Evolutionary conservation across 1,140 invertebrate genomes (phyloP).

Genomic region (Lordiphosa collinella): DNA sequence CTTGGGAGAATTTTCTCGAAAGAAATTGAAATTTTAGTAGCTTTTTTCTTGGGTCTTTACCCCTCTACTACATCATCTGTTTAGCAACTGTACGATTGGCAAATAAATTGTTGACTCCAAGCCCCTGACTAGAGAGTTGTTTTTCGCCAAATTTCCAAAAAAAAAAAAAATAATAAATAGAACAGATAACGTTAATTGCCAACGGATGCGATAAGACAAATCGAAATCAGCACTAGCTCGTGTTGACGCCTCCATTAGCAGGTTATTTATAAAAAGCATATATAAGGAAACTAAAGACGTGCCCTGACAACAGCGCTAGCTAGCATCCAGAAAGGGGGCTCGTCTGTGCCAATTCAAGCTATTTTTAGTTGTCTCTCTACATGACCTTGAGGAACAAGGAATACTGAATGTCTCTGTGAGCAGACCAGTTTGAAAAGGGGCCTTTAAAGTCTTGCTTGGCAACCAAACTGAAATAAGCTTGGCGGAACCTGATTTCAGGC

Average conservation of each 20-base stretch:
- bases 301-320: constrained; percentile 58
- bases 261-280: constrained; percentile 36
- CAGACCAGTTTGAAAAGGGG: too few relatives aligned
- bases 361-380: constrained; percentile 31
- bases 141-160: constrained; percentile 32
- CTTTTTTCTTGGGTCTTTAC: too few relatives aligned
- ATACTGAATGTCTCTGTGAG: too few relatives aligned
- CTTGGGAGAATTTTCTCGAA: too few relatives aligned
- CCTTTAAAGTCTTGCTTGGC: too few relatives aligned
- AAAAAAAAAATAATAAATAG: constrained; percentile 20
- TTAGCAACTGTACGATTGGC: constrained; percentile 45
- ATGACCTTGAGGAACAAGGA: constrained; percentile 20
- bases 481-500: too few relatives aligned
- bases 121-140: constrained; percentile 47
- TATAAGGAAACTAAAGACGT: constrained; percentile 20
- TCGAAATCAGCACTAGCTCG: constrained; percentile 31
- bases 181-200: constrained; percentile 69
- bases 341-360: constrained; percentile 27
- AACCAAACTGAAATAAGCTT: too few relatives aligned
- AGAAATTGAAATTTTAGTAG: too few relatives aligned
- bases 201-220: constrained; percentile 62
- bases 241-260: constrained; percentile 39
- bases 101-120: constrained; percentile 39
- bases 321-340: constrained; percentile 44
- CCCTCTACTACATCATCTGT: constrained; percentile 1